Evolutionary conservation across 1,140 invertebrate species (phyloP).

Genomic region (Danaus plexippus): DNA sequence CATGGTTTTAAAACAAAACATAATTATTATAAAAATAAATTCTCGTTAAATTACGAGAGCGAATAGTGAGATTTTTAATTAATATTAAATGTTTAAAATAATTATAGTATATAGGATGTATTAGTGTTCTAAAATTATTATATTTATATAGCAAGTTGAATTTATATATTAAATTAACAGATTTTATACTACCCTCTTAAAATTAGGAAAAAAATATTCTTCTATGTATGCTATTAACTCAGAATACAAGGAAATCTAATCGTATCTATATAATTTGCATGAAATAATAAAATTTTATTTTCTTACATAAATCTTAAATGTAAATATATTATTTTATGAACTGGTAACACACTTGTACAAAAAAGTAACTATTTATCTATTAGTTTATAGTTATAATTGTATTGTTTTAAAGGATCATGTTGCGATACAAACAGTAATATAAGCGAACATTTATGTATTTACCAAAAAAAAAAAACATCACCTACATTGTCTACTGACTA

Average conservation of each 20-base stretch:
- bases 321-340: background rate
- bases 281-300: constrained; percentile 2
- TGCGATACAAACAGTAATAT: no score
- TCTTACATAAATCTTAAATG: background rate
- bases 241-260: no score
- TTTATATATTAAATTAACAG: constrained; percentile 28
- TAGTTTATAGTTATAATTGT: no score
- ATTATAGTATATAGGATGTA: constrained; percentile 21
- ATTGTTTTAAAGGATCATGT: no score
- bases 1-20: constrained; percentile 6
- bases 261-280: no score
- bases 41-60: constrained; percentile 22
- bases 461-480: no score
- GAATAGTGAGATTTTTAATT: constrained; percentile 52
- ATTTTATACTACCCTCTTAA: constrained; percentile 20
- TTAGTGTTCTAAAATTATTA: constrained; percentile 28
- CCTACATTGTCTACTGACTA: no score
- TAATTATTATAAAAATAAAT: constrained; percentile 12
- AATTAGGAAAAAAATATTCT: background rate
- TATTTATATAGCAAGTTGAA: constrained; percentile 39
- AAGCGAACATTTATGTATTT: no score
- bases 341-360: background rate
- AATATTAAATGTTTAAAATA: constrained; percentile 22
- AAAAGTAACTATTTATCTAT: no score
- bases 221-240: no score